These are phyloP conservation scores for Idaea biselata DNA, from an alignment of 2,888 invertebrate species.

Conservation along the genomic window DNA sequence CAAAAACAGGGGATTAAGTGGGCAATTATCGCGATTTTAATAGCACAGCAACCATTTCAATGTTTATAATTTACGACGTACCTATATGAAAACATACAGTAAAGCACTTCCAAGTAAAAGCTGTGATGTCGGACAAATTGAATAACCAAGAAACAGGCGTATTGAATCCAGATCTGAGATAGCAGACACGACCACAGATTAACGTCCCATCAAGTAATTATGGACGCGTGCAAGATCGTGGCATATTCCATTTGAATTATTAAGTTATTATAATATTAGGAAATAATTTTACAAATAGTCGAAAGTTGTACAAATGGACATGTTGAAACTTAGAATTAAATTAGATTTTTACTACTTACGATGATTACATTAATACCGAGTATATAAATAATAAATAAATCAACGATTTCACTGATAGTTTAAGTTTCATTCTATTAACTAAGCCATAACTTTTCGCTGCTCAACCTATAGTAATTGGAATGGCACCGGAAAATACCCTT, in stretches of 20 bases:
- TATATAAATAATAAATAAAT: background rate
- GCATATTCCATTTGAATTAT: slow-evolving; percentile 31
- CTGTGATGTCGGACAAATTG: slow-evolving; percentile 32
- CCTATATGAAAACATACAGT: background rate
- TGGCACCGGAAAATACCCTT: background rate
- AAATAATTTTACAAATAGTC: background rate
- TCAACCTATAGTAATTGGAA: background rate
- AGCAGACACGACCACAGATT: slow-evolving; percentile 30
- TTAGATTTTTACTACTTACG: background rate
- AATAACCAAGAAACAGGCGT: slow-evolving; percentile 31
- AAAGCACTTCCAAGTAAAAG: background rate
- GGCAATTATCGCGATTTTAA: background rate
- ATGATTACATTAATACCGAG: background rate
- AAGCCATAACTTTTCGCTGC: background rate
- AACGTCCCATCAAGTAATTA: slow-evolving; percentile 33
- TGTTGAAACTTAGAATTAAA: background rate
- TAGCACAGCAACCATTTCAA: background rate
- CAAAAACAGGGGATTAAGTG: too few species aligned
- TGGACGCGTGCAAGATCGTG: slow-evolving; percentile 30
- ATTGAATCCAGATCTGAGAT: slow-evolving; percentile 28
- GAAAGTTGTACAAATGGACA: background rate
- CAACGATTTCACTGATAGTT: background rate
- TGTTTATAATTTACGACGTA: background rate
- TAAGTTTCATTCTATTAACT: background rate
- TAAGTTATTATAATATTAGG: background rate